Percentiles rank a stretch among this genome's conserved stretches.
Evolutionary conservation across 2,113 vertebrate genomes (phyloP).

Genomic region (Paramormyrops kingsleyae): DNA sequence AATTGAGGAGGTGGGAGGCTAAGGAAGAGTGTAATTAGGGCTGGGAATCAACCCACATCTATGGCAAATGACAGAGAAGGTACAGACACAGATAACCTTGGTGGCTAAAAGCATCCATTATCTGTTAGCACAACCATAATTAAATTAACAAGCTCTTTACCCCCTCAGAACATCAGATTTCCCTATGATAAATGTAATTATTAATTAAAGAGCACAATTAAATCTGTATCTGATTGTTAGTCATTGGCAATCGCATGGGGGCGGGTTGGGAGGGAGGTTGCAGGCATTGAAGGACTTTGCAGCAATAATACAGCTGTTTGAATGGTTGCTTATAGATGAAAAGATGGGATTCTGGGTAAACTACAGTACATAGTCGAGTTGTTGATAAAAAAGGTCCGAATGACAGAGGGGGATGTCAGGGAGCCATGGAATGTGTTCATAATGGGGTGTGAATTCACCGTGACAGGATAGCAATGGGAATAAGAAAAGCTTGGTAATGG

Average conservation of each 20-base stretch:
- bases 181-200: slow-evolving; percentile 68
- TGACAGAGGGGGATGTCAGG: neutral
- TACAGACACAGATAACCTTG: slow-evolving; percentile 68
- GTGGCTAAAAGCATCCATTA: slow-evolving; percentile 65
- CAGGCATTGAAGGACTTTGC: slow-evolving; percentile 15
- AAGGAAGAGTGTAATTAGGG: slow-evolving; percentile 45
- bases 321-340: neutral
- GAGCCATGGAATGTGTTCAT: neutral
- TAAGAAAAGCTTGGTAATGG: neutral
- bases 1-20: slow-evolving; percentile 14
- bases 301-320: neutral
- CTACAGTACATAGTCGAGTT: neutral
- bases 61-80: slow-evolving; percentile 54
- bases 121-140: slow-evolving; percentile 62
- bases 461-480: neutral
- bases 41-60: slow-evolving; percentile 45
- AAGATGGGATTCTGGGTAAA: neutral
- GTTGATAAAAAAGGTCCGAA: neutral
- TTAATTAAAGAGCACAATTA: slow-evolving; percentile 82
- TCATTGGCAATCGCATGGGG: slow-evolving; percentile 40
- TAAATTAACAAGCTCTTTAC: slow-evolving; percentile 66
- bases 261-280: neutral
- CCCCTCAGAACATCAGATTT: slow-evolving; percentile 69
- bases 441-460: neutral
- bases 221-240: slow-evolving; percentile 67